Evolutionary conservation across 2,797 vertebrate genomes (phyloP).

Genomic region (Enteromius unitaeniatus): DNA sequence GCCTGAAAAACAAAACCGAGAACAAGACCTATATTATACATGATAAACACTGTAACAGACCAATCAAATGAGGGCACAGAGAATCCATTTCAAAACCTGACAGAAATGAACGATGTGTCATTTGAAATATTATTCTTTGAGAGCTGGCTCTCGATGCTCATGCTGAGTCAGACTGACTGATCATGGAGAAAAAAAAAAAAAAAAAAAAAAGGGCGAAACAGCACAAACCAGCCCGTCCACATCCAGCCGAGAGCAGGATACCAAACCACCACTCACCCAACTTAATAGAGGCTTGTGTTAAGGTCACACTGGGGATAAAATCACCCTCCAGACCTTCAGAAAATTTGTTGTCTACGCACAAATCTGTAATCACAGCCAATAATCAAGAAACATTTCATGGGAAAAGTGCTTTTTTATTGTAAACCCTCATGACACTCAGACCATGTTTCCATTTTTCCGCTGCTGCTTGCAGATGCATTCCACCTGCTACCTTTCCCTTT

Average conservation of each 20-base stretch:
- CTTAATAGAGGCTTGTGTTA: constrained; percentile 19
- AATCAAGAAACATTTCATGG: constrained; percentile 39
- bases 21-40: neutral
- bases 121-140: neutral
- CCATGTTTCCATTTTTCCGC: constrained; percentile 47
- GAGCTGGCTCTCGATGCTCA: neutral
- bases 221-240: constrained; percentile 38
- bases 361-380: constrained; percentile 23
- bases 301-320: constrained; percentile 20
- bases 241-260: constrained; percentile 23
- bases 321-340: constrained; percentile 27
- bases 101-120: constrained; percentile 14
- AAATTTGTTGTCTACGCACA: neutral
- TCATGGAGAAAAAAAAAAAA: too few relatives aligned
- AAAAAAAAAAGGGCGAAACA: neutral
- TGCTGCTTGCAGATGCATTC: constrained; percentile 48
- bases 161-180: constrained; percentile 6
- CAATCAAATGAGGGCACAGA: neutral
- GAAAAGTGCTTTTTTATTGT: constrained; percentile 32
- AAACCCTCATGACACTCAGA: constrained; percentile 41
- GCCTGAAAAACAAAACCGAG: constrained; percentile 72
- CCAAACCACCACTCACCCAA: constrained; percentile 7
- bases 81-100: neutral
- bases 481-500: constrained; percentile 51
- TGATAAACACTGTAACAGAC: neutral